Evolutionary conservation across 1,140 invertebrate species (phyloP).

Genomic region (Asobara japonica): DNA sequence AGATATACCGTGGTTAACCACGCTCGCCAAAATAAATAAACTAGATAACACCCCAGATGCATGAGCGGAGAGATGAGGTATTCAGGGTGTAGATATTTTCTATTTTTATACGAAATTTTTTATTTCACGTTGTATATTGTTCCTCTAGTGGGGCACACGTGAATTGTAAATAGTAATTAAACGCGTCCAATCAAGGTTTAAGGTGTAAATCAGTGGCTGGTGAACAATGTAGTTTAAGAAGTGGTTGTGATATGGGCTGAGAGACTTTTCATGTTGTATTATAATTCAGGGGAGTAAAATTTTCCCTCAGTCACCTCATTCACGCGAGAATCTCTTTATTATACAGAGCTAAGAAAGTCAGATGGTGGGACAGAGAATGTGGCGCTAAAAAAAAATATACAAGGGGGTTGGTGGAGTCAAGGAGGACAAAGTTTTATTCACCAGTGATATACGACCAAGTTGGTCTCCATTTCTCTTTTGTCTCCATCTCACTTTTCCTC

Average conservation of each 20-base stretch:
- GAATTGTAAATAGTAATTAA: not conserved
- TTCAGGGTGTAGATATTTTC: not conserved
- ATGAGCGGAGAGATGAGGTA: not conserved
- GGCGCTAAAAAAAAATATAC: not conserved
- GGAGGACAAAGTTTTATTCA: not conserved
- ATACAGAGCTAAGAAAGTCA: not conserved
- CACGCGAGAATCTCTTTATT: conserved; percentile 17
- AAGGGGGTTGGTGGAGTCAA: not conserved
- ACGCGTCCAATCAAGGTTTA: not conserved
- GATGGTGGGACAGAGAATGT: not conserved
- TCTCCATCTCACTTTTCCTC: conserved; percentile 3
- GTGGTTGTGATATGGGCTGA: not conserved
- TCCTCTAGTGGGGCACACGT: not conserved
- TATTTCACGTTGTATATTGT: not conserved
- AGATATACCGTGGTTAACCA: not conserved
- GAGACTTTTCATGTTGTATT: conserved; percentile 13
- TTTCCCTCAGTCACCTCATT: conserved; percentile 1
- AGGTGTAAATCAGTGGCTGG: not conserved
- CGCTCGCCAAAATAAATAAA: conserved; percentile 8
- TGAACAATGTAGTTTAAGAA: not conserved
- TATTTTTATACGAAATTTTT: not conserved
- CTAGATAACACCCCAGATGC: conserved; percentile 8
- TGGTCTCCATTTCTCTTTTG: not conserved
- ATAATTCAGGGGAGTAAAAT: conserved; percentile 4
- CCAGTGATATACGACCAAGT: not conserved